Percentiles rank a stretch among this genome's conserved stretches.
phyloP scores from a whole-genome alignment of 2,888 invertebrate genomes.

The Cephonodes hylas region DNA sequence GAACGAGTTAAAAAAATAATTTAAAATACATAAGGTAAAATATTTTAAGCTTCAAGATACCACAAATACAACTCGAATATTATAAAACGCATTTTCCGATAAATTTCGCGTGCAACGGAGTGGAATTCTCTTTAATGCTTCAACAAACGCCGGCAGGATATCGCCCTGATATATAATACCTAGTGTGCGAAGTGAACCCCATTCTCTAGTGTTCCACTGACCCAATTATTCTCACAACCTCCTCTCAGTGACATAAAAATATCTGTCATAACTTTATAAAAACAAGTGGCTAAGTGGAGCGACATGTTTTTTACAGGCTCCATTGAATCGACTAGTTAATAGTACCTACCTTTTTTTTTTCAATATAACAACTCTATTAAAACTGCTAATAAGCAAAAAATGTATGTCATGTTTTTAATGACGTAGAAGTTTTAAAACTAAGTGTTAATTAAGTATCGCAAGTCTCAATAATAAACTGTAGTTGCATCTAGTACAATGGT shows the following conservation, averaged over 20 bases:
- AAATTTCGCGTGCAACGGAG: not conserved
- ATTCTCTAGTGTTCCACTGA: constrained; percentile 49
- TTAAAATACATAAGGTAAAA: not conserved
- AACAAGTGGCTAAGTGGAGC: constrained; percentile 12
- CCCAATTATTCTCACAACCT: constrained; percentile 55
- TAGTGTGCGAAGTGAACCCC: constrained; percentile 29
- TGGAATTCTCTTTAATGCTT: constrained; percentile 12
- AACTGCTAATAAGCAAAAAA: not conserved
- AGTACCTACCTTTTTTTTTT: not conserved
- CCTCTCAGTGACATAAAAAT: constrained; percentile 43
- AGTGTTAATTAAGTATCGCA: not conserved
- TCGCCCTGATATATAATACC: constrained; percentile 36
- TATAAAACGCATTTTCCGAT: constrained; percentile 1
- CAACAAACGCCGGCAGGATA: constrained; percentile 25
- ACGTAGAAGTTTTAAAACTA: not conserved
- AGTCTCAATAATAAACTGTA: not conserved
- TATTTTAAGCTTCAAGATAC: not conserved
- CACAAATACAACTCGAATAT: not conserved
- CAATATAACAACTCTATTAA: not conserved
- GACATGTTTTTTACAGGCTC: not conserved
- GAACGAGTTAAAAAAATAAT: not conserved
- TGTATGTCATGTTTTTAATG: not conserved
- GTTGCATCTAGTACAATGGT: not conserved
- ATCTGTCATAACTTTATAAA: constrained; percentile 30
- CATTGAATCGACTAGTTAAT: not conserved